phyloP scores from a whole-genome alignment of 2,113 vertebrate genomes.

The Phoenicopterus ruber region DNA sequence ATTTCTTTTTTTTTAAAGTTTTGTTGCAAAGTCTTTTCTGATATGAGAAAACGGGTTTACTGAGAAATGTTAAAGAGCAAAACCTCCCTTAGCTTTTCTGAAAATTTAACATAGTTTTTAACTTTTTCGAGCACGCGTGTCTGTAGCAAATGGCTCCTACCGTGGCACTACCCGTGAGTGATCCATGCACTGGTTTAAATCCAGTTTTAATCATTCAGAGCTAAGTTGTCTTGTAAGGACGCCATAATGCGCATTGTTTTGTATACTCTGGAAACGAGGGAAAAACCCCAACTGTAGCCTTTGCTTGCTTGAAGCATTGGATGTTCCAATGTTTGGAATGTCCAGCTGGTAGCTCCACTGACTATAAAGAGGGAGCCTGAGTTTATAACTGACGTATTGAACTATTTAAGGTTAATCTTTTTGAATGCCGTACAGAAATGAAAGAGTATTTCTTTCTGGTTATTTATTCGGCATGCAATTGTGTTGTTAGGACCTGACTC shows the following conservation, averaged over 20 bases:
- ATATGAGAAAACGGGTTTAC: fast-evolving
- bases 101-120: not conserved
- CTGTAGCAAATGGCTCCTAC: no score
- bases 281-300: not conserved
- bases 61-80: not conserved
- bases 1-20: no score
- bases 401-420: not conserved
- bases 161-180: fast-evolving
- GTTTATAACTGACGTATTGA: not conserved
- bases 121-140: fast-evolving
- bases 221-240: not conserved
- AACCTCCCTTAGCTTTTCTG: fast-evolving
- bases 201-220: not conserved
- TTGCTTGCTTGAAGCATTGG: not conserved
- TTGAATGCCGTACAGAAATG: not conserved
- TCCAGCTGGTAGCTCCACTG: not conserved
- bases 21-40: not conserved
- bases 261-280: not conserved
- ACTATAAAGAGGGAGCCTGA: not conserved
- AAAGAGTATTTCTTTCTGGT: not conserved
- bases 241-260: not conserved
- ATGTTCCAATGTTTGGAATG: not conserved
- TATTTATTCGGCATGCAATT: not conserved
- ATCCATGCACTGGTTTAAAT: not conserved
- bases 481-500: not conserved